phyloP scores from a whole-genome alignment of 1,140 invertebrate genomes.

The Trachymyrmex cornetzi region DNA sequence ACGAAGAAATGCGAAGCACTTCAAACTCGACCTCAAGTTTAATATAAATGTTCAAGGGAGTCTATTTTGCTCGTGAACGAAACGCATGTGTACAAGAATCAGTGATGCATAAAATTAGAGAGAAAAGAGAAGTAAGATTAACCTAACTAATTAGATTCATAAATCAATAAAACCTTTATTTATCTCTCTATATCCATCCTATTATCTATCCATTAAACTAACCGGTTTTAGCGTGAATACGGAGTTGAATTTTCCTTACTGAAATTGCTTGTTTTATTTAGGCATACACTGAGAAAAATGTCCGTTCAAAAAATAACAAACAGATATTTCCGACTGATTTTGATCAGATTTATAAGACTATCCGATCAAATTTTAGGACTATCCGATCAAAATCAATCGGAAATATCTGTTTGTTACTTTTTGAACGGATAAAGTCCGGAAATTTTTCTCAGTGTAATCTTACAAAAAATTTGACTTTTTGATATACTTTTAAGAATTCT shows the following conservation, averaged over 20 bases:
- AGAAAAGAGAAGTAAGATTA: conserved; percentile 25
- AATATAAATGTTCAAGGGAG: not conserved
- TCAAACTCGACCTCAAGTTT: not conserved
- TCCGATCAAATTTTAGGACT: no score
- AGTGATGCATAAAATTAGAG: conserved; percentile 20
- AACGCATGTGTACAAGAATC: not conserved
- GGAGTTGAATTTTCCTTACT: not conserved
- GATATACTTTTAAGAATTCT: not conserved
- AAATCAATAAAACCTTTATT: not conserved
- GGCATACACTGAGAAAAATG: no score
- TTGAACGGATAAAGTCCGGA: no score
- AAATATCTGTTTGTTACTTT: no score
- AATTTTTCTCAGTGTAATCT: no score
- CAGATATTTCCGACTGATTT: no score
- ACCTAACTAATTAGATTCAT: conserved; percentile 14
- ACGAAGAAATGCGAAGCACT: not conserved
- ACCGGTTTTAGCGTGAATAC: not conserved
- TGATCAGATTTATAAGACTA: no score
- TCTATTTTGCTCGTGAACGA: not conserved
- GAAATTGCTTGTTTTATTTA: not conserved
- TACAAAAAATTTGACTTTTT: not conserved
- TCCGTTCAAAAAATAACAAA: no score
- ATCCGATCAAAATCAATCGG: no score
- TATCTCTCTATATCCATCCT: no score
- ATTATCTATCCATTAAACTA: not conserved